Percentiles rank a stretch among this genome's conserved stretches.
Conservation (phyloP, 2,113 vertebrate species). For the Elephas maximus region DNA sequence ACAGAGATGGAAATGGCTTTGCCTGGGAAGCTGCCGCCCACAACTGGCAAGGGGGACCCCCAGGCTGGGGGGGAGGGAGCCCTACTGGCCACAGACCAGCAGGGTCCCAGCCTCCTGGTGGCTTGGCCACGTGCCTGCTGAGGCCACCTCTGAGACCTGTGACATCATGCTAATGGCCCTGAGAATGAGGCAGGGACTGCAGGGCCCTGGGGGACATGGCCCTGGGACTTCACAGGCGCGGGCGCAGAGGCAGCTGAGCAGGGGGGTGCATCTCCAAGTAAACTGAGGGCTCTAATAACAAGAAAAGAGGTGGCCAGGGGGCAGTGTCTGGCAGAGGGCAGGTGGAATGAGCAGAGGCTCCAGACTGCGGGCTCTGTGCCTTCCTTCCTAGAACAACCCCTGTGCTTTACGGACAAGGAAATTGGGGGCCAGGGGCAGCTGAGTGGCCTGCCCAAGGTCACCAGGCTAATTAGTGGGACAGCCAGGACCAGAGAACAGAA, state of each 20-base stretch:
- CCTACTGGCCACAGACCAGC: not conserved
- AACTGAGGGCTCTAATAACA: slow-evolving; percentile 80
- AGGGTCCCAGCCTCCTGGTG: not conserved
- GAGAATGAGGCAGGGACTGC: slow-evolving; percentile 82
- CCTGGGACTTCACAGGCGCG: slow-evolving; percentile 79
- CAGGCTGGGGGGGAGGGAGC: not conserved
- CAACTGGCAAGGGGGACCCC: not conserved
- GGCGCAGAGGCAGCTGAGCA: slow-evolving; percentile 81
- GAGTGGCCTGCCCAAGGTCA: slow-evolving; percentile 55
- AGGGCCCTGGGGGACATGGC: slow-evolving; percentile 73
- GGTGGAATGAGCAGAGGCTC: slow-evolving; percentile 44
- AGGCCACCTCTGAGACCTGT: slow-evolving; percentile 23
- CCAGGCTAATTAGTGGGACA: slow-evolving; percentile 61
- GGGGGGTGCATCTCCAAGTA: slow-evolving; percentile 83
- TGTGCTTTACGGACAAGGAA: slow-evolving; percentile 35
- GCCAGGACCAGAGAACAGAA: not conserved
- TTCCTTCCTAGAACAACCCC: not conserved
- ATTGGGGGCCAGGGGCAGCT: not conserved
- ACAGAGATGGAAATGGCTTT: slow-evolving; percentile 3
- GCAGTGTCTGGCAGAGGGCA: slow-evolving; percentile 77
- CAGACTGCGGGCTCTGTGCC: not conserved
- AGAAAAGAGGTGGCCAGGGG: slow-evolving; percentile 67
- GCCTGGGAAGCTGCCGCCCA: slow-evolving; percentile 8
- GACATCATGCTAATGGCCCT: slow-evolving; percentile 87
- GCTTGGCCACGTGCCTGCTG: not conserved